These are phyloP conservation scores for Chaetops frenatus DNA, from an alignment of 2,113 vertebrate genomes.

Conservation along the genomic window DNA sequence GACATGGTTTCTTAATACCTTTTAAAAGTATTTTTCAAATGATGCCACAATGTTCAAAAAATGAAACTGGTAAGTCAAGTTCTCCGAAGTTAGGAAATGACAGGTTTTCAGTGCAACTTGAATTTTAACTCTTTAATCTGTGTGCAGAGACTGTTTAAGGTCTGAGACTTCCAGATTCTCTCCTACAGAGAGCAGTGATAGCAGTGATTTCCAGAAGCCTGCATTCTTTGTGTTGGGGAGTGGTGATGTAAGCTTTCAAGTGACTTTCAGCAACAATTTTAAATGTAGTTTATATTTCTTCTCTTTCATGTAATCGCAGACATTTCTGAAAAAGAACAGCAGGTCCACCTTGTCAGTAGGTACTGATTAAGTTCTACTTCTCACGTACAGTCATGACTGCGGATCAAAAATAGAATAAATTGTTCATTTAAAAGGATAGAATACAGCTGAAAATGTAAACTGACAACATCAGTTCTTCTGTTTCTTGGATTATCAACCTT, in stretches of 20 bases:
- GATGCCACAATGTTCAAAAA: not conserved
- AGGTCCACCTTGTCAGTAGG: not conserved
- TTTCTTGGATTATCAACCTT: not conserved
- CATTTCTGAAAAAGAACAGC: not conserved
- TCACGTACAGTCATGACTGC: too few relatives aligned
- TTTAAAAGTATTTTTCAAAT: not conserved
- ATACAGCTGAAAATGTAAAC: not conserved
- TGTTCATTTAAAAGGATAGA: not conserved
- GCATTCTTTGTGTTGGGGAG: accelerated
- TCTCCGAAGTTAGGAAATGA: not conserved
- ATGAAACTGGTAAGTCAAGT: not conserved
- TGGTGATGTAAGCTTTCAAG: not conserved
- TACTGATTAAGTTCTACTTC: not conserved
- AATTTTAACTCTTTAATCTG: not conserved
- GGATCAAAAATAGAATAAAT: not conserved
- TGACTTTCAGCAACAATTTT: not conserved
- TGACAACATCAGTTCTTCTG: not conserved
- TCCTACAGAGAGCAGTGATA: not conserved
- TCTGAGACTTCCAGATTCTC: not conserved
- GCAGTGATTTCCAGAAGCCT: not conserved
- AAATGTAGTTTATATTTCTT: not conserved
- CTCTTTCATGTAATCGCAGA: not conserved
- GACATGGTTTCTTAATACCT: not conserved
- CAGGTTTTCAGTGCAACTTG: not conserved
- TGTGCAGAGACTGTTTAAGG: not conserved